phyloP scores from a whole-genome alignment of 2,888 invertebrate genomes.

The Drosophila suboccidentalis region DNA sequence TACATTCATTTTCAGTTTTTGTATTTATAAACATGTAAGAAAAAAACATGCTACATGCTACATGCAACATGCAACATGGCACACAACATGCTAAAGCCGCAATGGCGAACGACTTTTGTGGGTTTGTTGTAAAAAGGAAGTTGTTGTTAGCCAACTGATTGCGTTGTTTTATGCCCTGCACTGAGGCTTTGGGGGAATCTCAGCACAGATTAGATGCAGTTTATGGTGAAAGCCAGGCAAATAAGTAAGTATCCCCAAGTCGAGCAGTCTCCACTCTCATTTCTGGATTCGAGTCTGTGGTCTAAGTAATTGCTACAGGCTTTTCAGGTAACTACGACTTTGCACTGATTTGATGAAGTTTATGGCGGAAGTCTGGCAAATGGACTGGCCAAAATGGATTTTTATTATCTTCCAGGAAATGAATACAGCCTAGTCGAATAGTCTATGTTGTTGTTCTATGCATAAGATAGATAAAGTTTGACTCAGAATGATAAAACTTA shows the following conservation, averaged over 20 bases:
- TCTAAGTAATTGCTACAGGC: background rate
- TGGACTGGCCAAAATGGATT: background rate
- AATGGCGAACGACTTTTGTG: conserved; percentile 30
- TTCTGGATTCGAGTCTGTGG: background rate
- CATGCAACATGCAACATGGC: conserved; percentile 13
- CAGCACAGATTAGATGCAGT: conserved; percentile 66
- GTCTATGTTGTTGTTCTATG: background rate
- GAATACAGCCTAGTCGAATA: background rate
- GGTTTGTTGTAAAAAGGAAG: conserved; percentile 7
- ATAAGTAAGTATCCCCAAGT: conserved; percentile 13
- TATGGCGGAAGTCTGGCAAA: conserved; percentile 1
- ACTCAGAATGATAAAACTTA: background rate
- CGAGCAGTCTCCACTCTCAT: conserved; percentile 2
- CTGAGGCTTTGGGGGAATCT: conserved; percentile 37
- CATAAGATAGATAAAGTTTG: background rate
- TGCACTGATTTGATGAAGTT: conserved; percentile 7
- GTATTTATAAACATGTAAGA: conserved; percentile 64
- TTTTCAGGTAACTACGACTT: background rate
- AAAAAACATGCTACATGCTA: conserved; percentile 19
- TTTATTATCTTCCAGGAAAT: background rate
- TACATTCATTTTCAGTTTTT: conserved; percentile 51
- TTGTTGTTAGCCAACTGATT: conserved; percentile 60
- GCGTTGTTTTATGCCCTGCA: conserved; percentile 54
- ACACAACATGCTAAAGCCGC: conserved; percentile 33
- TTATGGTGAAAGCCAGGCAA: conserved; percentile 46